Base-by-base conservation (phyloP, 2,113 vertebrate species). In the Prietella phreatophila region DNA sequence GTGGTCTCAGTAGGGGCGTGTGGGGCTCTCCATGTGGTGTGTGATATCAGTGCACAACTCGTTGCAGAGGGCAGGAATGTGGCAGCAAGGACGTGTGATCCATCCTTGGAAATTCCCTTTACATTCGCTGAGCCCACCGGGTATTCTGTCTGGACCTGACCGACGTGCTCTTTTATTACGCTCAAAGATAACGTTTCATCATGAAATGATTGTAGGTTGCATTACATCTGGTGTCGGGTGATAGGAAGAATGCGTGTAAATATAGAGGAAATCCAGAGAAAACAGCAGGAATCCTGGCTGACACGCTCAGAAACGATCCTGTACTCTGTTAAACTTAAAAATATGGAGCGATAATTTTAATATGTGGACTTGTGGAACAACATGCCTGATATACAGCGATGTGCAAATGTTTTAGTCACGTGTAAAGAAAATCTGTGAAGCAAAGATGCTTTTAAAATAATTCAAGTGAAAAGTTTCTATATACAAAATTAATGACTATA, bases 21-120 rank as follows among this genome's bases (percentile, higher is more conserved):
- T 58, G 79, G 47, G 55, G 1, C 63, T 86, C 71, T 73, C 39
- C 50, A 67, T 65, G 83, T 75, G 79, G 69, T 42, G 58, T 33
- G 85, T 85, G 78, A 89, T 82, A 90, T 89, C 85, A 42, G 67
- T 75, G 65, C 42, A 87, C 85, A 42, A 79, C 63, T 85, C 75
- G 3, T 61, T 85, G 84, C 58, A 80, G 71, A 91, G 69, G 61
- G 83, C 53, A 91, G 86, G 87, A 89, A 87, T 86, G 78, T 87
- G 90, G 86, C 79, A 86, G 65, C 61, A 25, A 80, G 75, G 2
- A 56, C 19, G 76, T 87, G 78, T 89, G 85, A 88, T 86, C 84
- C 30, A 65, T 80, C 85, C 30, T 42, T 86, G 89, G 87, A 90
- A 88, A 84, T 88, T 84, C 89, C 89, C 87, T 90, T 86, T 85